phyloP scores from a whole-genome alignment of 1,140 invertebrate genomes.

The Drosophila kepulauana region DNA sequence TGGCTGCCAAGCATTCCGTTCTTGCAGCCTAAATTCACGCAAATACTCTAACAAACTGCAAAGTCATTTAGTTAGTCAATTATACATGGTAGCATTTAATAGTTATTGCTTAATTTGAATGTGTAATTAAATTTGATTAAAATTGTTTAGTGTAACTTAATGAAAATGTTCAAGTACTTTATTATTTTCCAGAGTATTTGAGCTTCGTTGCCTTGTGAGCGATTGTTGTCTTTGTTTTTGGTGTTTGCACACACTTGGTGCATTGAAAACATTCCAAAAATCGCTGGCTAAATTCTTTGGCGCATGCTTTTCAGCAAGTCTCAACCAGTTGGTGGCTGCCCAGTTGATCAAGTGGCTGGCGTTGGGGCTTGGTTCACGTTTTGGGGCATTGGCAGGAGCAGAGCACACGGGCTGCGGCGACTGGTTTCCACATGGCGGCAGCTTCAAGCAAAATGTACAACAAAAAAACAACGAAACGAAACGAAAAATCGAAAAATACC shows the following conservation, averaged over 20 bases:
- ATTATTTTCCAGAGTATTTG: background rate
- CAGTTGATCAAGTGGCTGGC: slow-evolving; percentile 64
- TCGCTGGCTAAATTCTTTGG: slow-evolving; percentile 77
- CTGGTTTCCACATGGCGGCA: slow-evolving; percentile 63
- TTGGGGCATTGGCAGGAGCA: slow-evolving; percentile 63
- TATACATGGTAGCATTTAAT: background rate
- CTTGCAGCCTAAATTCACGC: background rate
- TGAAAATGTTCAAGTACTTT: no score
- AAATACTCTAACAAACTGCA: background rate
- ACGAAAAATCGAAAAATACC: slow-evolving; percentile 45
- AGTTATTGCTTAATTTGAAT: background rate
- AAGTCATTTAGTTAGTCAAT: background rate
- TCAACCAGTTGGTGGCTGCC: slow-evolving; percentile 66
- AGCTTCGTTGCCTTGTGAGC: slow-evolving; percentile 2
- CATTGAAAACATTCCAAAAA: slow-evolving; percentile 80
- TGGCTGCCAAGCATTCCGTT: background rate
- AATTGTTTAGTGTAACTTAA: no score
- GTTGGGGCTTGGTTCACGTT: slow-evolving; percentile 26
- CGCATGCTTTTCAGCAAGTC: slow-evolving; percentile 71
- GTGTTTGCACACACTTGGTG: slow-evolving; percentile 70
- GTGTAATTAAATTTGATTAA: background rate
- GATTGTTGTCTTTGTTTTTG: slow-evolving; percentile 45
- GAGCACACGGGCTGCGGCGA: slow-evolving; percentile 40
- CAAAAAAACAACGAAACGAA: slow-evolving; percentile 17
- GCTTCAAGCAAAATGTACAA: slow-evolving; percentile 46